Conservation (phyloP, 2,113 vertebrate species). For the Motacilla tschutschensis region DNA sequence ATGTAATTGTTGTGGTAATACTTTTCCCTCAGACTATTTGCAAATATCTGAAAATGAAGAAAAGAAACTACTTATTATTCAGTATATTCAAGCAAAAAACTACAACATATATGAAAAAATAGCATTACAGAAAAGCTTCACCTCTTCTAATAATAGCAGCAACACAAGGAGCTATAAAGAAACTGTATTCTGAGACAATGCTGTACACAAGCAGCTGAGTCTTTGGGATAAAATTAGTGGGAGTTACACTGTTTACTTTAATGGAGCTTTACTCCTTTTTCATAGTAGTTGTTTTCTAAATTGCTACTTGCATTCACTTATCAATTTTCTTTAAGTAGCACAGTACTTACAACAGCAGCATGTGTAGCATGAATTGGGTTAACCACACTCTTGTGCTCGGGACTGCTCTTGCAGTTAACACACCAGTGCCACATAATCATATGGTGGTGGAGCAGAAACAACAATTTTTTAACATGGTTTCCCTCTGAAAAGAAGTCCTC, state of each 20-base stretch:
- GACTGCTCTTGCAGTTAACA: not conserved
- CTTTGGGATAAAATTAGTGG: not conserved
- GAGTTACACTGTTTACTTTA: not conserved
- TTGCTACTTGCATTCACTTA: not conserved
- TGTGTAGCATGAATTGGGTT: not conserved
- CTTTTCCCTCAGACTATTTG: not conserved
- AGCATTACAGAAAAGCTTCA: not conserved
- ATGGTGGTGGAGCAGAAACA: not conserved
- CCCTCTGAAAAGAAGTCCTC: not conserved
- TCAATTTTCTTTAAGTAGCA: not conserved
- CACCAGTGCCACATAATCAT: not conserved
- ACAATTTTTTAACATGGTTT: not conserved
- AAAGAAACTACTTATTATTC: not conserved
- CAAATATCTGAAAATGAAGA: not conserved
- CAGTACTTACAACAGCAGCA: not conserved
- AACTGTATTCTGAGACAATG: not conserved
- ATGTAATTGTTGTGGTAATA: not conserved
- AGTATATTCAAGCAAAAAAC: not conserved
- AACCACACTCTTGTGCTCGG: not conserved
- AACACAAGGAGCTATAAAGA: not conserved
- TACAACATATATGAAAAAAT: not conserved
- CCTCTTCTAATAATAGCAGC: not conserved
- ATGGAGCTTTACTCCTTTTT: not conserved
- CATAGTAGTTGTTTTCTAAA: conserved; percentile 22
- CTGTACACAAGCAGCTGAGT: not conserved